Base-by-base conservation (phyloP, 2,797 vertebrate species). In the Danio tinwini region DNA sequence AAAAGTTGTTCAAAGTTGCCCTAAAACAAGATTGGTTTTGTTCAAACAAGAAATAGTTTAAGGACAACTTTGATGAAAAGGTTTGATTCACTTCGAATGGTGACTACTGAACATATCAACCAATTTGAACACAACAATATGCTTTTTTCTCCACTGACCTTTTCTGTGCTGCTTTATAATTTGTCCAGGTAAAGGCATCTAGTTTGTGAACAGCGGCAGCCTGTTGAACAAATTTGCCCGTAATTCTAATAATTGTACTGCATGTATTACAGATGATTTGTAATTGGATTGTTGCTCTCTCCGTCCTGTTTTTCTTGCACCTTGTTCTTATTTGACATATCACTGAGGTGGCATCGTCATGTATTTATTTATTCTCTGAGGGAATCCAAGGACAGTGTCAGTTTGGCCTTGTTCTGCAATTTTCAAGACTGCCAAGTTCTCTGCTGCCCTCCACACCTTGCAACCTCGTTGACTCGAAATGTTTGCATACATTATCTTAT, bases 401-500 rank as follows among this genome's bases (percentile, higher is more conserved):
- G 16, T 65, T 19, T 61, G 19, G 74, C 65, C 52, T 62, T 73
- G 16, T 69, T 59, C 37, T 16, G 21, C 44, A 62, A 39, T 75
- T 63, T 19, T 19, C 4, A 63, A 53, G 69, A 74, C 64, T 49
- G 59, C 11, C 45, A 13, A 55, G 73, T 62, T 55, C 58, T 52
- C 81, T 58, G 16, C 29, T 76, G 56, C 9, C 42, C 64, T 74
- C 21, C 71, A 52, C 56, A 37, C 42, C 16, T 1, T 40, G 21
- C 71, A 62, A 70, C 45, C 14, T 53, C 44, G 1, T 47, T 76
- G 58, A 69, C 63, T 62, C 49, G 56, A 13, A 76, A 63, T 82
- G 80, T 76, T 82, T 83, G 79, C 78, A 76, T 84, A 76, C 71
- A 81, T 81, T 76, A 71, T 86, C 84, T 85, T 84, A 86, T 86